Conservation (phyloP, 2,113 vertebrate species). For the Tyto alba region DNA sequence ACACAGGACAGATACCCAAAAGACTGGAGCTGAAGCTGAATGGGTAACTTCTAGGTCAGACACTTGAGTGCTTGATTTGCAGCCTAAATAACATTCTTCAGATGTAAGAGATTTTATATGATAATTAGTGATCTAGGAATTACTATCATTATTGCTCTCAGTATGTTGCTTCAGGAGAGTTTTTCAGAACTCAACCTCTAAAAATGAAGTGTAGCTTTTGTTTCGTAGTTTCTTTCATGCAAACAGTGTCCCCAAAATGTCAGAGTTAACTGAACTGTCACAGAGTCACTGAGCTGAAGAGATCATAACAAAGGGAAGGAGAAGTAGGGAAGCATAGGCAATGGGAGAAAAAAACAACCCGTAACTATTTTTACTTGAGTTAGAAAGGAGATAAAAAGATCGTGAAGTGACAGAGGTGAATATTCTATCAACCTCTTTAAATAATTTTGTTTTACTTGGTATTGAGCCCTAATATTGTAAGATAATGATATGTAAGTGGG, state of each 20-base stretch:
- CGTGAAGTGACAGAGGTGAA: background rate
- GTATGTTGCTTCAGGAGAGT: background rate
- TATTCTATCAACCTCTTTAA: background rate
- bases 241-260: constrained; percentile 30
- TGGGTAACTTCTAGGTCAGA: background rate
- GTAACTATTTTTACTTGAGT: background rate
- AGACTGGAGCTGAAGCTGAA: background rate
- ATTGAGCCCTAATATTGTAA: background rate
- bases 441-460: background rate
- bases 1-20: background rate
- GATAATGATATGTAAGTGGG: background rate
- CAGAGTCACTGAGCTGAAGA: background rate
- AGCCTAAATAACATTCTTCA: background rate
- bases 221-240: constrained; percentile 30
- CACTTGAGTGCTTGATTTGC: background rate
- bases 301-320: background rate
- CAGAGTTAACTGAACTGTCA: constrained; percentile 38
- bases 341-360: background rate
- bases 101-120: background rate
- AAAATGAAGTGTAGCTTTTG: background rate
- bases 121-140: constrained; percentile 12
- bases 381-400: background rate
- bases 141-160: background rate
- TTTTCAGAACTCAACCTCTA: background rate
- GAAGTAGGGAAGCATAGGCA: background rate